Percentiles rank a stretch among this genome's conserved stretches.
phyloP scores from a whole-genome alignment of 2,888 invertebrate genomes.

The Malthinus seriepunctatus region DNA sequence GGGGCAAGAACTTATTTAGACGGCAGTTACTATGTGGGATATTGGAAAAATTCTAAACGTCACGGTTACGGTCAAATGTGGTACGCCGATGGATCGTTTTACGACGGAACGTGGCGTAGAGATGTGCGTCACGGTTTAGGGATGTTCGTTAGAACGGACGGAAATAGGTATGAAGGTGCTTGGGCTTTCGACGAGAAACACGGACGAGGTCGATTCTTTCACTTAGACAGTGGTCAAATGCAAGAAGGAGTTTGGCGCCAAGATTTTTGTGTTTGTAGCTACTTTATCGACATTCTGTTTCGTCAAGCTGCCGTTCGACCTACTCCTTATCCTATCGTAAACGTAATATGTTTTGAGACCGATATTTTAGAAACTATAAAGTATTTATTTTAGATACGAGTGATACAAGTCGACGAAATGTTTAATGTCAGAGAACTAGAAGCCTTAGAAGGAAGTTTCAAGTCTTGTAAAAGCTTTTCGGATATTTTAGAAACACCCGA shows the following conservation, averaged over 20 bases:
- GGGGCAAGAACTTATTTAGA: conserved; percentile 62
- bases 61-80: conserved; percentile 67
- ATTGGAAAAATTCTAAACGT: conserved; percentile 56
- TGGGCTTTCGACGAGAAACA: conserved; percentile 62
- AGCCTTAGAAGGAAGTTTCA: conserved; percentile 14
- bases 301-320: conserved; percentile 61
- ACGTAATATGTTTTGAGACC: conserved; percentile 45
- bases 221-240: conserved; percentile 65
- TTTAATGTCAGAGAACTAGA: conserved; percentile 26
- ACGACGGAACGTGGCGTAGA: conserved; percentile 64
- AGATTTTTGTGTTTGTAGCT: conserved; percentile 60
- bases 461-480: not conserved
- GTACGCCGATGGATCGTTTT: conserved; percentile 62
- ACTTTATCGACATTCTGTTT: conserved; percentile 62
- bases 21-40: conserved; percentile 65
- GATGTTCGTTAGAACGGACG: conserved; percentile 39
- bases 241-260: conserved; percentile 68
- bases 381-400: conserved; percentile 8
- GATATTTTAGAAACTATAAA: no score
- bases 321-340: conserved; percentile 60
- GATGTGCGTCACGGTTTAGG: conserved; percentile 42
- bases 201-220: conserved; percentile 67
- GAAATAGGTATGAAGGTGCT: conserved; percentile 64
- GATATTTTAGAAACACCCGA: no score
- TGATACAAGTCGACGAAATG: conserved; percentile 13